Evolutionary conservation across 2,113 vertebrate species (phyloP).

Genomic region (Gymnobelideus leadbeateri): DNA sequence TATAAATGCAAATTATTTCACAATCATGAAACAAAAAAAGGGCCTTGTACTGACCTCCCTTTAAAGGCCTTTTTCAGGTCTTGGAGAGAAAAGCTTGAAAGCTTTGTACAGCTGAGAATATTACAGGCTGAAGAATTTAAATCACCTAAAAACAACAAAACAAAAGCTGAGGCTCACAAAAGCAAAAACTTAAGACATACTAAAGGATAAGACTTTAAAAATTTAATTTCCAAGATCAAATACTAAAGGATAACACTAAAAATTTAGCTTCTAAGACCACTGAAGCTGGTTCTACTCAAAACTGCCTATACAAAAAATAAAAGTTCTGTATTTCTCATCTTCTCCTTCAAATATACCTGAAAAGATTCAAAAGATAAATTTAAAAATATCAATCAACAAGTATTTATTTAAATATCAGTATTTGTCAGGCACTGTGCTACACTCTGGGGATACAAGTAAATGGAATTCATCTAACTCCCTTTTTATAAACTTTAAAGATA

Average conservation of each 20-base stretch:
- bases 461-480: background rate
- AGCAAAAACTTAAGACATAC: background rate
- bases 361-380: background rate
- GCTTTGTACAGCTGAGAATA: slow-evolving; percentile 45
- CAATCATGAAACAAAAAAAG: background rate
- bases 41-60: slow-evolving; percentile 37
- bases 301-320: background rate
- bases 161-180: slow-evolving; percentile 22
- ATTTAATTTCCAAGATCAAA: background rate
- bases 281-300: background rate
- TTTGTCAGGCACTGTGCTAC: background rate
- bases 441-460: background rate
- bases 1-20: background rate
- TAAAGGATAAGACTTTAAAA: background rate
- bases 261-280: background rate
- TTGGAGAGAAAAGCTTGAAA: slow-evolving; percentile 57
- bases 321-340: background rate
- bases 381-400: background rate
- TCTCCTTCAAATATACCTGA: background rate
- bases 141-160: slow-evolving; percentile 63
- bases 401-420: background rate
- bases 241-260: too few species aligned
- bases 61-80: slow-evolving; percentile 65
- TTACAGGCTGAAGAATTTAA: slow-evolving; percentile 59
- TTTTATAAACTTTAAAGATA: background rate